Conservation (phyloP, 1,140 invertebrate species). For the Ceratina calcarata region DNA sequence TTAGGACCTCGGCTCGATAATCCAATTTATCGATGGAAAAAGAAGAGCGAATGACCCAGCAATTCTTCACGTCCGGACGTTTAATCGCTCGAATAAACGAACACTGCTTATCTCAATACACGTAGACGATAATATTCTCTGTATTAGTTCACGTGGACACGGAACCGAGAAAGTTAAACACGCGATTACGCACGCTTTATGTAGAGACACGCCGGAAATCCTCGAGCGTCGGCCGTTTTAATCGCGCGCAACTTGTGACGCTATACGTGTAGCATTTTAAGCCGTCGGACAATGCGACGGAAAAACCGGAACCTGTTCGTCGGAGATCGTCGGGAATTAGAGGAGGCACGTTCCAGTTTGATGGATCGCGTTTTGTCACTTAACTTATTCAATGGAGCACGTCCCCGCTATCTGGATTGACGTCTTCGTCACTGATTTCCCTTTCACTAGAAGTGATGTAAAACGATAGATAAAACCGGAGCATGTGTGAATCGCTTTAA, state of each 20-base stretch:
- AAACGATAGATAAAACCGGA: too few species aligned
- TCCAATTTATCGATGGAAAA: conserved; percentile 12
- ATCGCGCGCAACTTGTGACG: conserved; percentile 36
- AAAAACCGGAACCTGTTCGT: neutral
- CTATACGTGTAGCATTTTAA: conserved; percentile 9
- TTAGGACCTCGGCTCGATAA: neutral
- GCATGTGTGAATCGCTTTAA: too few species aligned
- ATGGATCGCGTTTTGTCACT: neutral
- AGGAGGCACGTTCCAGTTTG: neutral
- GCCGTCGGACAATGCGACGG: neutral
- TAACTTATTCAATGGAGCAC: neutral
- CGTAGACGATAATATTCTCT: neutral
- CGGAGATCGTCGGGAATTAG: neutral
- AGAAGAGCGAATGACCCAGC: neutral
- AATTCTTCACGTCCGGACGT: conserved; percentile 8
- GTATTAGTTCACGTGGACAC: neutral
- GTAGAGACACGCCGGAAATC: conserved; percentile 9
- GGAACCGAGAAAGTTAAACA: neutral
- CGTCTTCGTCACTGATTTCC: too few species aligned
- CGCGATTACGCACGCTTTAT: conserved; percentile 8
- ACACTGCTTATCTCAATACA: conserved; percentile 10
- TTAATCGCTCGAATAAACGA: conserved; percentile 25
- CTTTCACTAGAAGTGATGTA: too few species aligned
- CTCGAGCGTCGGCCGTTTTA: neutral
- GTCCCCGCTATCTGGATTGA: neutral